Base-by-base conservation (phyloP, 2,113 vertebrate species). In the Callorhinus ursinus region DNA sequence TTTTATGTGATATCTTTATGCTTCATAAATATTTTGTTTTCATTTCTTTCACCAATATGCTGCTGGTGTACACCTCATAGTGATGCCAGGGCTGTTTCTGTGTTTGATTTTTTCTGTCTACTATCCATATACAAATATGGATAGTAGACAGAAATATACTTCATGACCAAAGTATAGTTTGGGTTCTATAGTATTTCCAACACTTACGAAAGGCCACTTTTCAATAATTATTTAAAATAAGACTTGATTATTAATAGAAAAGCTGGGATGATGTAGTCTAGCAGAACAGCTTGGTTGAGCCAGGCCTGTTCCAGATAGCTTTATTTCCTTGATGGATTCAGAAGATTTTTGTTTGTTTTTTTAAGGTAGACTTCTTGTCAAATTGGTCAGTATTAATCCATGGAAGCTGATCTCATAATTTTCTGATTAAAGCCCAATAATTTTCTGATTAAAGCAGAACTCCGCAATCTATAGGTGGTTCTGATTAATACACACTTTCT, bases 11-110 rank as follows among this genome's bases (percentile, higher is more conserved):
- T 98, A 98, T 83, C 96, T 98, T 98, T 98, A 97, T 91, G 90
- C 98, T 96, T 98, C 92, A 95, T 98, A 98, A 99, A 97, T 96
- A 98, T 95, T 96, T 98, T 98, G 65, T 82, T 99, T 98, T 98
- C 94, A 97, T 97, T 98, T 98, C 85, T 98, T 93, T 97, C 92
- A 97, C 96, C 91, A 97, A 88, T 98, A 87, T 93, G 84, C 90
- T 98, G 57, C 53, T 2, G 87, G 81, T 69, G 91, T 96, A 76
- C 42, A 93, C 26, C 88, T 98, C 86, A 74, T 81, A 96, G 65
- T 84, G 85, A 77, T 97, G 76, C 93, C 97, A 69, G 90, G 36
- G 24, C 76, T 96, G 39, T 7, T 65, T 6, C 57, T 95, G 24
- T 93, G 26, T 80, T 94, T 85, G 42, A 39, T 18, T 79, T 89